Conservation (phyloP, 2,888 invertebrate species). For the Platycnemis pennipes region DNA sequence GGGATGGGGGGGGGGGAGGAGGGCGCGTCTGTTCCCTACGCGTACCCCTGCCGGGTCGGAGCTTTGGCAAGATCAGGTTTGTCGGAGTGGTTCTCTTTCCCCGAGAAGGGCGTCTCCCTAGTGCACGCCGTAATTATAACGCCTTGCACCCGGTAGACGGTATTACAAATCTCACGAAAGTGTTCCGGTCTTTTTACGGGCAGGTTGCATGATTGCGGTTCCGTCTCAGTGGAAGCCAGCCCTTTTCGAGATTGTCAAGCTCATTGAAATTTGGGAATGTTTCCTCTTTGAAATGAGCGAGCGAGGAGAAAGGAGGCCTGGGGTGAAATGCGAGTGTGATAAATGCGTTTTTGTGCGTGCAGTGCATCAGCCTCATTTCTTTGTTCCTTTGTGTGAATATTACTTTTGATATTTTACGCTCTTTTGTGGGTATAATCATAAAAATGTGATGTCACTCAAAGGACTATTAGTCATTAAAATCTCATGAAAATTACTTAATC, state of each 20-base stretch:
- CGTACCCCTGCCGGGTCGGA: not conserved
- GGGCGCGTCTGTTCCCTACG: not conserved
- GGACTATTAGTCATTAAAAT: no score
- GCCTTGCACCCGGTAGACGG: not conserved
- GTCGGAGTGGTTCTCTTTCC: not conserved
- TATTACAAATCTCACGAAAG: not conserved
- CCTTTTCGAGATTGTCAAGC: not conserved
- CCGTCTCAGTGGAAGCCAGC: not conserved
- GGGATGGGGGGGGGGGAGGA: not conserved
- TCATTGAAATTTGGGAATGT: not conserved
- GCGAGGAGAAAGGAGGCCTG: not conserved
- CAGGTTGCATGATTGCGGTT: not conserved
- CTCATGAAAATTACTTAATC: no score
- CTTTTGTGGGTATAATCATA: no score
- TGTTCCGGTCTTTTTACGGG: not conserved
- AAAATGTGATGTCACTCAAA: no score
- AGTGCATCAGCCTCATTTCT: no score
- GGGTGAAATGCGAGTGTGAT: no score
- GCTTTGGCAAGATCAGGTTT: not conserved
- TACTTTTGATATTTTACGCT: no score
- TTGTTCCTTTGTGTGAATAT: no score
- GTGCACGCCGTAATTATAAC: constrained; percentile 14
- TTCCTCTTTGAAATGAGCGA: not conserved
- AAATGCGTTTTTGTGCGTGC: no score
- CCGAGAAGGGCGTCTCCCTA: not conserved